Percentiles rank a stretch among this genome's conserved stretches.
phyloP scores from a whole-genome alignment of 2,888 invertebrate species.

The Apocheima hispidaria region DNA sequence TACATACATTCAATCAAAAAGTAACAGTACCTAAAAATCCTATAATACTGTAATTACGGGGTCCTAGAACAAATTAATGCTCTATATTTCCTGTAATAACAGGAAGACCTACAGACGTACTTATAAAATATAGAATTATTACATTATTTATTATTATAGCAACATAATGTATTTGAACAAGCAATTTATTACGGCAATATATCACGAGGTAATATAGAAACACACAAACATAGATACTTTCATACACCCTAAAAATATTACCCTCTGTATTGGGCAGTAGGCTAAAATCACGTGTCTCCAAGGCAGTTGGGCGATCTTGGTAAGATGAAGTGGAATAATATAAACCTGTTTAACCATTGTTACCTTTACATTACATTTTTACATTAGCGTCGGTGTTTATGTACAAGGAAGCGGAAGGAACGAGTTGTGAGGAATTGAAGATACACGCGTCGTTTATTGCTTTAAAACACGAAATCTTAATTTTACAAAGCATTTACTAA shows the following conservation, averaged over 20 bases:
- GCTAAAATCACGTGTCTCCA: too few relatives aligned
- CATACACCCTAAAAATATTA: too few relatives aligned
- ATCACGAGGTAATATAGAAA: too few relatives aligned
- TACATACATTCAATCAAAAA: neutral
- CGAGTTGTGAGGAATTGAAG: constrained; percentile 2
- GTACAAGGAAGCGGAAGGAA: constrained; percentile 24
- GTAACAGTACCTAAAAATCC: neutral
- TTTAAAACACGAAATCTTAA: constrained; percentile 5
- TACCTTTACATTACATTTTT: neutral
- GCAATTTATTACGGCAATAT: too few relatives aligned
- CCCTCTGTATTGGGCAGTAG: too few relatives aligned
- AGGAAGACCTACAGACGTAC: constrained; percentile 9
- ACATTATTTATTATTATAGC: neutral
- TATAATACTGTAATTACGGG: neutral
- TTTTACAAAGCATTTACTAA: constrained; percentile 10
- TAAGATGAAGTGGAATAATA: neutral
- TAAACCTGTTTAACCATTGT: neutral
- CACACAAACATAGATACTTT: too few relatives aligned
- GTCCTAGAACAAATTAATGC: constrained; percentile 3
- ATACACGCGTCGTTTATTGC: constrained; percentile 6
- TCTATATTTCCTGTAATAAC: constrained; percentile 20
- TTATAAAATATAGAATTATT: constrained; percentile 6
- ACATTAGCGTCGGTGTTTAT: constrained; percentile 18
- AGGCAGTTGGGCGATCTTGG: neutral
- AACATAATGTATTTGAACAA: too few relatives aligned